Base-by-base conservation (phyloP, 2,113 vertebrate species). In the Peromyscus polionotus region DNA sequence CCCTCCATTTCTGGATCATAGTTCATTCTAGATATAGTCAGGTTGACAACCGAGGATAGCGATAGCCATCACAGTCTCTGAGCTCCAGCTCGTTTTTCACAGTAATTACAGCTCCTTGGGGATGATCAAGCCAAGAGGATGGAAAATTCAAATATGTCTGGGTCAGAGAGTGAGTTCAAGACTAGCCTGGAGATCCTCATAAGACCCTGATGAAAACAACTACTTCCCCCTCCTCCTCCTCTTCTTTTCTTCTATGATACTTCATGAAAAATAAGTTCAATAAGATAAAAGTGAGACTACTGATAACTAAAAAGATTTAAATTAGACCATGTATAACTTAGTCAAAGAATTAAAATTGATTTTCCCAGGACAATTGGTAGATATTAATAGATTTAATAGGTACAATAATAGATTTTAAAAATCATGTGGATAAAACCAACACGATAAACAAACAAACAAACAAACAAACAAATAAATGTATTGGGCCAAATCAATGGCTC, bases 261-360 rank as follows among this genome's bases (percentile, higher is more conserved):
- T 89, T 67, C 63, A 31, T 75, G 26, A 67, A 92, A 95, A 93
- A 89, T 85, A 79, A 88, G 63, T 96, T 88, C 22, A 48, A n/a
- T 76, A 91, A 72, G 33, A 75, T 79, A 59, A 90, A 90, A 57
- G 36, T 57, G 14, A 51, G 68, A 85, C 75, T 65, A 19, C 7
- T 90, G 75, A 91, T 86, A 81, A 85, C 90, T 83, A 87, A 39
- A 65, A 76, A 67, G 76, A 4, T 80, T 93, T 84, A 84, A 90
- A 75, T 76, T 75, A 72, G 59, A 5, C 8, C 59, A 1, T 39
- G 10, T 88, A 39, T 86, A 8, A 42, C 39, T 48, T 86, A 61
- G 28, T 72, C 67, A 72, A 88, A 17, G 5, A 79, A 57, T 68
- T 67, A 14, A 94, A 89, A 48, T 22, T 76, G 24, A 70, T 51